Evolutionary conservation across 2,888 invertebrate genomes (phyloP), one percentile per base, ranked within the genome.

Genomic region (Nomada fabriciana): DNA sequence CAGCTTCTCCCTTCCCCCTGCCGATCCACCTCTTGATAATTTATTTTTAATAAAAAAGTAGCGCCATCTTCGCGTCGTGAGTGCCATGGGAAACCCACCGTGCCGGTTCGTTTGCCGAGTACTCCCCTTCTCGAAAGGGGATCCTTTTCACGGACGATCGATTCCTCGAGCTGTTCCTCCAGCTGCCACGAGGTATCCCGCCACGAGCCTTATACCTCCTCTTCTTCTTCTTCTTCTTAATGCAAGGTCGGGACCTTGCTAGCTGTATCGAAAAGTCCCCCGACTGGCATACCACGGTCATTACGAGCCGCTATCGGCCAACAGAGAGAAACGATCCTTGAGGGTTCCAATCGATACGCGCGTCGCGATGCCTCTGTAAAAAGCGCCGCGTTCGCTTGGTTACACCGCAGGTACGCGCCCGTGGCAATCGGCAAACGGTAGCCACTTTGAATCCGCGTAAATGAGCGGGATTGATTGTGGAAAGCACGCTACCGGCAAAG

Each of bases 41-140:
- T 88, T 88, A 88, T 89, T 88, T 88, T 89, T 88, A 83, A 89
- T 88, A 89, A 88, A 83, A 78, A 65, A 77, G 76, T 75, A 72
- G 76, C 83, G 73, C 79, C 82, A 80, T 88, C 87, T 75, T 76
- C 76, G 68, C 18, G 67, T 13, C 64, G 53, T 52, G 55, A 64
- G 69, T 70, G 75, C 84, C 80, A 86, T 88, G 87, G 85, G 87
- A 87, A 88, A 88, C 80, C 89, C 78, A 67, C 81, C 75, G 81
- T n/a, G 84, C 72, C 76, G 80, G 76, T 86, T 86, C 78, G 63
- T 70, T 86, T 78, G 68, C 61, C 50, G 42, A 71, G 67, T 67
- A 65, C 53, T 61, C 60, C 71, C 70, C 84, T 70, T 42, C 68
- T 23, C 18, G 50, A 65, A 74, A 80, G 75, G 83, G 79, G 73